Evolutionary conservation across 2,113 vertebrate genomes (phyloP), one percentile per base, ranked within the genome.

Genomic region (Corythoichthys intestinalis): DNA sequence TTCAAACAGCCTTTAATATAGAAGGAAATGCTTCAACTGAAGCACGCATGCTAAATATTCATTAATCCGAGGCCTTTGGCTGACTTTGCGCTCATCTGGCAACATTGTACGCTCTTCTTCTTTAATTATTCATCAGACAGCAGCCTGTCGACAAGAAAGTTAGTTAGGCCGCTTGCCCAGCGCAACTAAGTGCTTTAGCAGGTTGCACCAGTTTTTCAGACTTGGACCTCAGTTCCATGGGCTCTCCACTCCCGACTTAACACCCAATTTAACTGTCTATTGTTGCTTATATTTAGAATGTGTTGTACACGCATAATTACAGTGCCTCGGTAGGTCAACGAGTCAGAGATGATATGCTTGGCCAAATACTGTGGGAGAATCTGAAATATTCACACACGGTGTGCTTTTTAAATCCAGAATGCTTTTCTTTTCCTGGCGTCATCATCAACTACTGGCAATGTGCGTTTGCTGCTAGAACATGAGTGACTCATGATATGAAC

Each of bases 221-320:
- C 67, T 28, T 38, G 69, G 46, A 20, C 39, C 66, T 77, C 52
- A 44, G 57, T 72, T 67, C 53, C 72, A 5, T 47, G 39, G 57
- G 77, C 64, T 75, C 65, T 56, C 71, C 69, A 73, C 69, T 74
- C 70, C 84, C 76, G 80, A 58, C 83, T 81, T 65, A 78, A 84
- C 83, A 78, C 74, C 79, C 78, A 82, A 74, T 87, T 84, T 72
- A 84, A 80, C 74, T 70, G 80, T 74, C 81, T 80, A 86, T 87
- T 90, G 86, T 87, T 86, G 77, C 85, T 80, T 86, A 87, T 86
- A 87, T 84, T 83, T 89, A 86, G 87, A 85, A 80, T 73, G 77
- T 80, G 76, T 85, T 85, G 84, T 83, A 84, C 79, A 76, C 79
- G 47, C 74, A 67, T 87, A 90, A 89, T 88, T 83, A 67, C 82